phyloP scores from a whole-genome alignment of 2,888 invertebrate species.

The Epistrophella euchroma region DNA sequence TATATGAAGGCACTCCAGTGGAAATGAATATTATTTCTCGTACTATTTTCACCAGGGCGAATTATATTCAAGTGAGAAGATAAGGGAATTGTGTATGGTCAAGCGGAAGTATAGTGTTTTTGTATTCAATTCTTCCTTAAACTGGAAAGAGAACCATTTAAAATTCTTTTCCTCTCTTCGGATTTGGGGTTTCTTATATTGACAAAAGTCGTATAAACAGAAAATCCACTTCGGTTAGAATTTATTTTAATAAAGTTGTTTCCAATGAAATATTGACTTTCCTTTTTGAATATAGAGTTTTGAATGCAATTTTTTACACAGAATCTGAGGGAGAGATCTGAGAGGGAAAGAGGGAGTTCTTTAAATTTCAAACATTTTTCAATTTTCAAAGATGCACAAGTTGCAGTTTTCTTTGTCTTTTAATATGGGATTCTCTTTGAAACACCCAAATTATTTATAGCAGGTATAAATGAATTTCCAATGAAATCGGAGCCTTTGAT shows the following conservation, averaged over 20 bases:
- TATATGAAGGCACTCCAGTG: slow-evolving; percentile 59
- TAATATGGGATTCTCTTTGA: not conserved
- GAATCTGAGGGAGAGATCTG: no score
- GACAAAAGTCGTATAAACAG: not conserved
- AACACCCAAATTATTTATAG: not conserved
- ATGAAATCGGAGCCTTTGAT: not conserved
- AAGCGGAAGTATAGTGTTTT: slow-evolving; percentile 55
- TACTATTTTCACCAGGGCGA: not conserved
- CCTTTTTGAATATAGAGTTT: slow-evolving; percentile 7
- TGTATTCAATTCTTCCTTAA: slow-evolving; percentile 3
- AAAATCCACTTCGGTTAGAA: not conserved
- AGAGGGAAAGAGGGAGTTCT: not conserved
- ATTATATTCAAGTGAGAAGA: slow-evolving; percentile 40
- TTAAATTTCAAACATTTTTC: slow-evolving; percentile 1
- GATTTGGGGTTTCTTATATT: not conserved
- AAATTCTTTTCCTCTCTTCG: not conserved
- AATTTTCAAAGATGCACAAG: not conserved
- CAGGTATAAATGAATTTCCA: not conserved
- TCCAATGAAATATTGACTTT: slow-evolving; percentile 7
- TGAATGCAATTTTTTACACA: not conserved
- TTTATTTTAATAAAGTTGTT: slow-evolving; percentile 29
- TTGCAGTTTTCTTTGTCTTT: not conserved
- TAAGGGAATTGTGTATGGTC: slow-evolving; percentile 67
- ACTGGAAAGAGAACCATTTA: not conserved
- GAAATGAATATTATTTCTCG: slow-evolving; percentile 60